Conservation (phyloP, 37 sponge, comb jelly and placozoan species). For the Beroe forskalii region DNA sequence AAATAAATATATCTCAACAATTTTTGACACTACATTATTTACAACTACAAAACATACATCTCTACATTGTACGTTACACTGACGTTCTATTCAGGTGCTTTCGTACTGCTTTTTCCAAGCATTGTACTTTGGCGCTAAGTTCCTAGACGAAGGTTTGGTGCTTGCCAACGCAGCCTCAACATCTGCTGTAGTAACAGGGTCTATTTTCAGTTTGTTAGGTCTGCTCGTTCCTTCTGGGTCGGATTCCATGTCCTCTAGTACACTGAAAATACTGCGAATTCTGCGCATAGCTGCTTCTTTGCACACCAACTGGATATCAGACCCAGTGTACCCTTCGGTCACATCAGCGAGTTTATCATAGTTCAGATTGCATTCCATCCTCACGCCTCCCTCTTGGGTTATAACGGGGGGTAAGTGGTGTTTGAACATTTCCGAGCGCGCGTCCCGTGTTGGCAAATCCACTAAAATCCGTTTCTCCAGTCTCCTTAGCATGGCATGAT, state of each 20-base stretch:
- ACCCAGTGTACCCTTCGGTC: constrained; percentile 98
- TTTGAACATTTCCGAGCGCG: constrained; percentile 82
- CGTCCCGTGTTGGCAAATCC: constrained; percentile 84
- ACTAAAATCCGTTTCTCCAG: constrained; percentile 97
- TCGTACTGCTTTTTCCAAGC: constrained; percentile 92
- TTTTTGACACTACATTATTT: neutral
- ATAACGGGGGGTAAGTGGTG: constrained; percentile 83
- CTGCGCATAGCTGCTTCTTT: constrained; percentile 98
- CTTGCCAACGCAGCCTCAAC: constrained; percentile 78
- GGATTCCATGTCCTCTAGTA: constrained; percentile 61
- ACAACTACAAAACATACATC: neutral
- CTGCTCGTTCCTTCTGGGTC: neutral
- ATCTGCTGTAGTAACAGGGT: constrained; percentile 82
- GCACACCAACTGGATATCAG: constrained; percentile 91
- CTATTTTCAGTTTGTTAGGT: constrained; percentile 71
- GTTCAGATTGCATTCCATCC: constrained; percentile 72
- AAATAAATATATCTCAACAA: too few species aligned
- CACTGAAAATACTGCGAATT: constrained; percentile 83
- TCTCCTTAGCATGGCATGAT: constrained; percentile 93
- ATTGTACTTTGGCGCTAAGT: constrained; percentile 73
- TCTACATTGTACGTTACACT: neutral
- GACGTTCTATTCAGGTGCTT: constrained; percentile 69
- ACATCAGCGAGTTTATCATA: constrained; percentile 80
- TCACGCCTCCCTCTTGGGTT: constrained; percentile 65
- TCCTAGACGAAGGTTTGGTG: constrained; percentile 91